Base-by-base conservation (phyloP, 1,140 invertebrate genomes). In the Philotrypesis tridentata region DNA sequence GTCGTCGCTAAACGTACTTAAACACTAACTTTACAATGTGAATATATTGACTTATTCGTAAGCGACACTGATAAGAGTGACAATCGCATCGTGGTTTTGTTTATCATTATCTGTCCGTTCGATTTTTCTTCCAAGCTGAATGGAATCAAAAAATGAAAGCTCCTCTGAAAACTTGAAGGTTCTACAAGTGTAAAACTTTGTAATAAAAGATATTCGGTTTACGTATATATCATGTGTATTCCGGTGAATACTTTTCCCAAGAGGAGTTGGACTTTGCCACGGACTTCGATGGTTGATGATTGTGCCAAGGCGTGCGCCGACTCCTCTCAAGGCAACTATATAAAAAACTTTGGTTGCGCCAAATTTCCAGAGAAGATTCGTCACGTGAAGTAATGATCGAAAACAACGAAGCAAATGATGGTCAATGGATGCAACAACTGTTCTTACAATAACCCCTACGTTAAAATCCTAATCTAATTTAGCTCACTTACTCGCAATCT, bases 1-100 rank as follows among this genome's bases (percentile, higher is more conserved):
- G 73, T 76, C 73, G 23, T 77, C 37, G 37, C 63, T 77, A 77
- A 72, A 77, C 23, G 75, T 67, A 73, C 60, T 82, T 82, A 73
- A 78, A 65, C 37, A 29, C 43, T 82, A 78, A 73, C 70, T 82
- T 73, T 79, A 79, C 68, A 82, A 48, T 67, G 67, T 82, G 74
- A 67, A 65, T 67, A 73, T 82, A 82, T 82, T 82, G 75, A 82
- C 81, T 82, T 82, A 73, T 82, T 31, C 60, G 71, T 43, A 82
- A 82, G 80, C 65, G 55, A 82, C 67, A 77, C n/a, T 55, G 27
- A 61, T 71, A 37, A 76, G 67, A 67, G 23, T 74, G 25, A 76
- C 43, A 21, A 71, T 76, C 79, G 43, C 79, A 7, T 75, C 60
- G 61, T 63, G 61, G 17, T 75, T 74, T n/a, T 70, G 31, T 21